phyloP scores from a whole-genome alignment of 2,888 invertebrate species.

The Eugnorisma glareosa region DNA sequence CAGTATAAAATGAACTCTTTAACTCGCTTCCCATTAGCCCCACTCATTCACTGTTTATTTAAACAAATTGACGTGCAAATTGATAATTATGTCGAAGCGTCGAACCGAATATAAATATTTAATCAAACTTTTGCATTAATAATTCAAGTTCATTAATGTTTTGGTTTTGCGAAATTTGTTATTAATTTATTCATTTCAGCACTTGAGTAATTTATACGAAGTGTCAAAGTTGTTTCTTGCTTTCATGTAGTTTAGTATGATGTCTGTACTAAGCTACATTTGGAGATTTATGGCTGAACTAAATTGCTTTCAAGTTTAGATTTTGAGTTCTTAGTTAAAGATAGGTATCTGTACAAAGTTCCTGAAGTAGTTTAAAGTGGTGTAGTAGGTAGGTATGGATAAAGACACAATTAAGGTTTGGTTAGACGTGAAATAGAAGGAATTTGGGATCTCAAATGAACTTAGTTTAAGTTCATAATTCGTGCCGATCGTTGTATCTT shows the following conservation, averaged over 20 bases:
- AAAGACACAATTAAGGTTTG: constrained; percentile 1
- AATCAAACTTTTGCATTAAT: constrained; percentile 53
- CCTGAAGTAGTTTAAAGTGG: constrained; percentile 48
- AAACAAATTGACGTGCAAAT: constrained; percentile 56
- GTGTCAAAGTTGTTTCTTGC: constrained; percentile 27
- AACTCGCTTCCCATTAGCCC: constrained; percentile 19
- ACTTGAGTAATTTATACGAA: constrained; percentile 44
- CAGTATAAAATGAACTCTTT: constrained; percentile 19
- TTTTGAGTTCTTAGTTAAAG: constrained; percentile 36
- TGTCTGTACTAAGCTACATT: constrained; percentile 9
- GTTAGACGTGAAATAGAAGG: background rate
- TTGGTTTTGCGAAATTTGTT: constrained; percentile 41
- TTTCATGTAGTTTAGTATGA: constrained; percentile 13
- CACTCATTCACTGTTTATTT: constrained; percentile 35
- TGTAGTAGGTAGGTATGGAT: constrained; percentile 17
- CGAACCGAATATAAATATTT: constrained; percentile 57
- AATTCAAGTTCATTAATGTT: constrained; percentile 61
- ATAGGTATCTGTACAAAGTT: constrained; percentile 36
- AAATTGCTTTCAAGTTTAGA: constrained; percentile 43
- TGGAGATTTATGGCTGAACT: constrained; percentile 33
- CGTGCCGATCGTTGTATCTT: background rate
- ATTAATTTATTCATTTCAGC: constrained; percentile 48
- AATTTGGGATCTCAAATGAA: constrained; percentile 17
- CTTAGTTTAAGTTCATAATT: constrained; percentile 1
- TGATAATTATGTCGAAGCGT: constrained; percentile 56